Evolutionary conservation across 2,797 vertebrate genomes (phyloP), one percentile per base, ranked within the genome.

Genomic region (Antrozous pallidus): DNA sequence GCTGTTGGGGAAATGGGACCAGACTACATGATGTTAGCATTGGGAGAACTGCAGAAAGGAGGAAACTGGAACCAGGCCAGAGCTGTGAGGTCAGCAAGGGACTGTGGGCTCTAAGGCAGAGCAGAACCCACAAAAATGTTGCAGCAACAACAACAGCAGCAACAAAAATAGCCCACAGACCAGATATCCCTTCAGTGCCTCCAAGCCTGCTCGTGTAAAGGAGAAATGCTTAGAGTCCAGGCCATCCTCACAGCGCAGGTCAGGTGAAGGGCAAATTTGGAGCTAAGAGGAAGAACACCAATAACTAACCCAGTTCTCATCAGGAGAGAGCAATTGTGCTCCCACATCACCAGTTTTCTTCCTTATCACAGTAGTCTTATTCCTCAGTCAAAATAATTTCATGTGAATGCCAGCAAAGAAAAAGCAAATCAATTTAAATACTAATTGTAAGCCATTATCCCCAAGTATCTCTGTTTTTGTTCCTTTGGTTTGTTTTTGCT

Each of bases 1-100:
- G 26, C 75, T 70, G 3, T 8, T 31, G 24, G 12, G 4, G 38
- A n/a, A 40, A 18, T 6, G 31, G 33, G 18, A 18, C 11, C 20
- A 26, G 33, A 38, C 3, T 9, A 10, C 1, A 22, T 0, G 3
- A 4, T 5, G 11, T n/a, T 58, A 89, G 65, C 17, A 2, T 0
- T 40, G 12, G 8, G 26, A 13, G 3, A 12, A 36, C 14, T 1
- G 8, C 2, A 38, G 51, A 8, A n/a, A 74, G 24, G 11, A 24
- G 33, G 33, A 38, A 36, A 8, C 24, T 26, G n/a, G 22, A 49
- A 24, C 1, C n/a, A 86, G 36, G 36, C 24, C n/a, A 69, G 31
- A 31, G 26, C 14, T 6, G 1, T 13, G 78, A 67, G 42, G 5
- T 74, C 88, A 70, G 14, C 8, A 8, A 83, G 42, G 18, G 14